Base-by-base conservation (phyloP, 2,113 vertebrate genomes). In the Podocnemis expansa region DNA sequence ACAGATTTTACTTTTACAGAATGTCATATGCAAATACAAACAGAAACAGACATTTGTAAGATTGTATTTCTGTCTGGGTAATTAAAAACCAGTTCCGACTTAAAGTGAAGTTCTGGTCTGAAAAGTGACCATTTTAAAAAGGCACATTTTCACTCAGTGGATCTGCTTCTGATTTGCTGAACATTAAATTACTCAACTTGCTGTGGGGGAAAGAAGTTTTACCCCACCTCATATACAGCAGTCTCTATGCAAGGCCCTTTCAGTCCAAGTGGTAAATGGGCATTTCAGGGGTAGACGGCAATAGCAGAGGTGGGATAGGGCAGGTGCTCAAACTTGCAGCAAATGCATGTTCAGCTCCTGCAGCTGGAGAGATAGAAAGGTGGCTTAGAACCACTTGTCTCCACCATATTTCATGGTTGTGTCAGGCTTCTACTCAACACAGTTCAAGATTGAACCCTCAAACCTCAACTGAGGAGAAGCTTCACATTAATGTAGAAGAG, bases 21-120 rank as follows among this genome's bases (percentile, higher is more conserved):
- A 92, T 88, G 34, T 93, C 47, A 11, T 91, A 82, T 87, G 82
- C 79, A 89, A 93, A 89, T 43, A 86, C 34, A 95, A 94, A 89
- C 17, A 93, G 82, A 90, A 89, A 92, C 82, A 97, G 93, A 90
- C 78, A 90, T 93, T 96, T 95, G 55, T 8, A 45, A 88, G 93
- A 60, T 84, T 91, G 86, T 90, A 79, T 95, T 94, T 96, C 38
- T 93, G 60, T 45, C 87, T 25, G 5, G 78, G 43, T 89, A 94
- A 88, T 92, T 93, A 85, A 91, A 93, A 95, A 83, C 3, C 25
- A 91, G 27, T 29, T 82, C 4, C 93, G 19, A 70, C 93, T 87
- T 85, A 87, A 95, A 60, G 24, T 45, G 81, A 58, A 90, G 43
- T 81, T 94, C 5, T 2, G 31, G 31, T 94, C 73, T 87, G 43